Conservation (phyloP, 2,888 invertebrate species). For the Dicranocentrus wangi region DNA sequence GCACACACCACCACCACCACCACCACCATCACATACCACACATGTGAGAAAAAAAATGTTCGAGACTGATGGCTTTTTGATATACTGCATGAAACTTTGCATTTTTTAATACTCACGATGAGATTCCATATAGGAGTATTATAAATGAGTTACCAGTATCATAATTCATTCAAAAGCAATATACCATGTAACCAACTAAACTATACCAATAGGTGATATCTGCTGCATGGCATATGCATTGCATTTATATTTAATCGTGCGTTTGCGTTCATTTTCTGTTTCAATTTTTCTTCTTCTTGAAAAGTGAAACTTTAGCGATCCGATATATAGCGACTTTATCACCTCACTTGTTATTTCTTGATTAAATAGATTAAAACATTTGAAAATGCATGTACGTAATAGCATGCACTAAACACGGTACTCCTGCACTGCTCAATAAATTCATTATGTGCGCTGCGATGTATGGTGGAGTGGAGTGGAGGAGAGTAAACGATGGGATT, state of each 20-base stretch:
- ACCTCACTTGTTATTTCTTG: slow-evolving; percentile 46
- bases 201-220: no score
- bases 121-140: no score
- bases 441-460: not conserved
- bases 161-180: no score
- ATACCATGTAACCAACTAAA: no score
- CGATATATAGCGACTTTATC: slow-evolving; percentile 19
- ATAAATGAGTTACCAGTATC: no score
- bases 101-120: no score
- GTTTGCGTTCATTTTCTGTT: slow-evolving; percentile 4
- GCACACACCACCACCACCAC: no score
- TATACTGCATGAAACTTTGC: no score
- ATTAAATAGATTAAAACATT: slow-evolving; percentile 54
- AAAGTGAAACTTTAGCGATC: slow-evolving; percentile 19
- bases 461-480: slow-evolving; percentile 1
- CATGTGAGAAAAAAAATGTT: no score
- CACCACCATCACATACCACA: no score
- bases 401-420: not conserved
- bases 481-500: slow-evolving; percentile 52
- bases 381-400: slow-evolving; percentile 14
- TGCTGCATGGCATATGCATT: not conserved
- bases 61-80: no score
- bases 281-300: slow-evolving; percentile 17
- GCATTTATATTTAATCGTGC: slow-evolving; percentile 22
- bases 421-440: not conserved